Conservation (phyloP, 37 sponge, comb jelly and placozoan genomes). For the Sycon ciliatum region DNA sequence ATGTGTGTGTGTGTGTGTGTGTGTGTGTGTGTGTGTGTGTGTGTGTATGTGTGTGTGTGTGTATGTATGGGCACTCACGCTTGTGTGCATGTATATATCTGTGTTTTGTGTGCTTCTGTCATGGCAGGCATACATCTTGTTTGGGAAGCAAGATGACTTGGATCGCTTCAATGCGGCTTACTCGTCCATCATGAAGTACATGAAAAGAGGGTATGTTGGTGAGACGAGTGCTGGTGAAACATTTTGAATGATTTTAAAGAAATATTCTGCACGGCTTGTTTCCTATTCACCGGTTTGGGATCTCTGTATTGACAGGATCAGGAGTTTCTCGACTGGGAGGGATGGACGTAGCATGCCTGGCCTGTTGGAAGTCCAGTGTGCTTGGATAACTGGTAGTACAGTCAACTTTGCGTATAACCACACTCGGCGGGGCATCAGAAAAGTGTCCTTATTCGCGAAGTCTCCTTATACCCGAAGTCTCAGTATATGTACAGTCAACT, state of each 20-base stretch:
- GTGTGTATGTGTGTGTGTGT: conserved; percentile 3
- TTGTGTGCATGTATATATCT: not conserved
- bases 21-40: conserved; percentile 5
- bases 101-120: not conserved
- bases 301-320: too few relatives aligned
- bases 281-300: too few relatives aligned
- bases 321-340: too few relatives aligned
- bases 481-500: too few relatives aligned
- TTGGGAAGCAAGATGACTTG: conserved; percentile 82
- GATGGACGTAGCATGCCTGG: too few relatives aligned
- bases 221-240: not conserved
- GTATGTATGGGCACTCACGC: not conserved
- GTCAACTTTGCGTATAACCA: too few relatives aligned
- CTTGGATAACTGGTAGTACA: not conserved
- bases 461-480: too few relatives aligned
- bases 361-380: too few relatives aligned
- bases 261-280: too few relatives aligned
- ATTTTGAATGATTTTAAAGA: too few relatives aligned
- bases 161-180: conserved; percentile 72
- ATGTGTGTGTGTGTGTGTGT: conserved; percentile 1
- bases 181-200: conserved; percentile 58
- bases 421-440: too few relatives aligned
- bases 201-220: conserved; percentile 58
- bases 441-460: too few relatives aligned
- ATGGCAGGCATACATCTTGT: conserved; percentile 69